Percentiles rank a stretch among this genome's conserved stretches.
Conservation (phyloP, 2,888 invertebrate genomes). For the Blera fallax region DNA sequence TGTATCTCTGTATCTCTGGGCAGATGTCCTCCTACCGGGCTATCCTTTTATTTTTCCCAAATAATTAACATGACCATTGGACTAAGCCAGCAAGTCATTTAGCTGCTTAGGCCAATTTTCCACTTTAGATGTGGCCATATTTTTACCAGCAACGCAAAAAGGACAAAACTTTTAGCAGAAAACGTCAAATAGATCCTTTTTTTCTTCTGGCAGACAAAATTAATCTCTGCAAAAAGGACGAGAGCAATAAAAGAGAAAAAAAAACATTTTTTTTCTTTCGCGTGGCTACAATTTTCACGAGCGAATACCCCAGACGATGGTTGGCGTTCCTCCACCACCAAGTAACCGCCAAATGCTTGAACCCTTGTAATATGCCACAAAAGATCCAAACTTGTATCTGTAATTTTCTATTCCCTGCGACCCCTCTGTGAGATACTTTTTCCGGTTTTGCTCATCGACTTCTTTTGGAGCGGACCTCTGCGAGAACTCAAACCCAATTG, state of each 20-base stretch:
- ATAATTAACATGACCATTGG: slow-evolving; percentile 53
- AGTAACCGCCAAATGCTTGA: slow-evolving; percentile 12
- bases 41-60: neutral
- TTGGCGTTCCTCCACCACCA: neutral
- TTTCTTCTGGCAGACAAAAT: slow-evolving; percentile 28
- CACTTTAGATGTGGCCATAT: slow-evolving; percentile 55
- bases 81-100: slow-evolving; percentile 49
- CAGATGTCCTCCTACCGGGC: neutral
- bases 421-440: neutral
- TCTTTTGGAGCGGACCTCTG: neutral
- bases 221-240: slow-evolving; percentile 37
- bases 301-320: slow-evolving; percentile 13
- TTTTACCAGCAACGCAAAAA: slow-evolving; percentile 31
- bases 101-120: slow-evolving; percentile 51
- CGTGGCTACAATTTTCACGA: slow-evolving; percentile 50
- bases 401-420: neutral
- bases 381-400: slow-evolving; percentile 39
- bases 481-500: slow-evolving; percentile 45
- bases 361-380: slow-evolving; percentile 20
- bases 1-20: neutral
- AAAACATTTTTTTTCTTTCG: slow-evolving; percentile 14
- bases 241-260: neutral
- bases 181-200: slow-evolving; percentile 41
- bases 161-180: slow-evolving; percentile 38
- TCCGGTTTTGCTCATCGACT: neutral